Percentiles rank a stretch among this genome's conserved stretches.
Evolutionary conservation across 2,113 vertebrate genomes (phyloP).

Genomic region (Camelus bactrianus): DNA sequence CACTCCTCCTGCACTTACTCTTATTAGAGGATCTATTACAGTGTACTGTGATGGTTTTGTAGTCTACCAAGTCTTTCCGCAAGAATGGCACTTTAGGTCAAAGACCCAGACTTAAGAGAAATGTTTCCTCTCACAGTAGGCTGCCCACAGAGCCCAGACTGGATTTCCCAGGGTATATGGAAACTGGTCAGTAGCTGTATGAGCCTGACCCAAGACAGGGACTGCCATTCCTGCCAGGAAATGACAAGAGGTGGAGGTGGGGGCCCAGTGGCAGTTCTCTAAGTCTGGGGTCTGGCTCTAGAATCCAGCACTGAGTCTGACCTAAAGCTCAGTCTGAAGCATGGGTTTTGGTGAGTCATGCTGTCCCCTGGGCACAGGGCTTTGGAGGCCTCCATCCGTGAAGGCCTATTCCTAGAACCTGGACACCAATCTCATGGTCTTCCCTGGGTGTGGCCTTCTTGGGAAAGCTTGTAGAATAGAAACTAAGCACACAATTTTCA

Average conservation of each 20-base stretch:
- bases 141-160: neutral
- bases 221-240: neutral
- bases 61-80: neutral
- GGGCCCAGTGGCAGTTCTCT: neutral
- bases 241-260: neutral
- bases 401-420: neutral
- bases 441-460: neutral
- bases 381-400: neutral
- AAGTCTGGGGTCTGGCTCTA: neutral
- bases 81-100: neutral
- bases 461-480: neutral
- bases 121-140: neutral
- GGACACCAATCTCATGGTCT: neutral
- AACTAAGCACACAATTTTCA: neutral
- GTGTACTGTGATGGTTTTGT: neutral
- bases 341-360: neutral
- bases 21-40: neutral
- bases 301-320: neutral
- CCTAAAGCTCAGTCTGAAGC: neutral
- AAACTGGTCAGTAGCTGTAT: neutral
- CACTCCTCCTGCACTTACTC: neutral
- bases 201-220: neutral
- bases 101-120: neutral
- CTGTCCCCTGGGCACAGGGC: neutral
- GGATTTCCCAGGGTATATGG: neutral